Evolutionary conservation across 2,888 invertebrate genomes (phyloP), one percentile per base, ranked within the genome.

Genomic region (Troides oblongomaculatus): DNA sequence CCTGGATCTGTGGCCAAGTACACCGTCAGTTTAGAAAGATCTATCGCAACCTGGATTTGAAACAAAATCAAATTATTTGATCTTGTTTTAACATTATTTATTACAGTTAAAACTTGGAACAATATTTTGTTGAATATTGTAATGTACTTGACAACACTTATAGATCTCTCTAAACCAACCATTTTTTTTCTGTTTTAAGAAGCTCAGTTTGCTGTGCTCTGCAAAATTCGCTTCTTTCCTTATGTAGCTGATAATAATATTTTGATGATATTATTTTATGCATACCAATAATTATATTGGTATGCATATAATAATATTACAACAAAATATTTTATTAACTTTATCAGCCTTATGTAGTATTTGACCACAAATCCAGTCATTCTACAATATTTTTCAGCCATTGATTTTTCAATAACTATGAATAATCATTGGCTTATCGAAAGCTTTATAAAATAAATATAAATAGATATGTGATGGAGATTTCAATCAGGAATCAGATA

Each of bases 401-500:
- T 77, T 84, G 81, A 82, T 83, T 87, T 86, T 88, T 90, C 90
- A 83, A 79, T 75, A 73, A 72, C 76, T 73, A 79, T 84, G 89
- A 90, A 91, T 85, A 88, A 86, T 73, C 85, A 86, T 81, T 87
- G 89, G 90, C 89, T 87, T 80, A 68, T 68, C 50, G 57, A 53
- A 53, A 71, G 61, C 64, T 69, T 73, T 66, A 71, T 64, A 46
- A 62, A 63, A 46, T 53, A 53, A 67, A 39, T 39, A 39, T 10
- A 39, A 39, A 39, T 39, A 8, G 10, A 39, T 8, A 39, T 10
- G 39, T 39, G 39, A 39, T 39, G 39, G 39, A 39, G 39, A 39
- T 39, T 10, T 10, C 39, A 39, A 10, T 39, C 8, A 10, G 39
- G 39, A 39, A 39, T 7, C 39, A 39, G 39, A 39, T 39, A 39